Percentiles rank a stretch among this genome's conserved stretches.
Evolutionary conservation across 2,888 invertebrate genomes (phyloP).

Genomic region (Troilus luridus): DNA sequence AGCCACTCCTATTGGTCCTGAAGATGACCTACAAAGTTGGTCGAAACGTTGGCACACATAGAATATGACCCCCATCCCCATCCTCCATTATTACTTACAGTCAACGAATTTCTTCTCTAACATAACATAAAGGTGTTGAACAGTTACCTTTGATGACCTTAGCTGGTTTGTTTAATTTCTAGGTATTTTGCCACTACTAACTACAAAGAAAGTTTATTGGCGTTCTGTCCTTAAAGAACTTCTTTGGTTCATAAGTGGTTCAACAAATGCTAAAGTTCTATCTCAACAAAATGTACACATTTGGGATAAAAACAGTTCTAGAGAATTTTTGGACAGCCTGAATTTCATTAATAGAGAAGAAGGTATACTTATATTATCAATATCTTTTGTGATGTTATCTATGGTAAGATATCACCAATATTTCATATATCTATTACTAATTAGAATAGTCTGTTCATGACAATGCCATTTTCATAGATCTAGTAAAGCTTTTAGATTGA

Average conservation of each 20-base stretch:
- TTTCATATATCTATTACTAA: not conserved
- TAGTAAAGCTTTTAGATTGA: too few relatives aligned
- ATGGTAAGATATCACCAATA: not conserved
- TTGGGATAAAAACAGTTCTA: constrained; percentile 96
- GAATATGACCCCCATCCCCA: too few relatives aligned
- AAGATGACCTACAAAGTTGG: too few relatives aligned
- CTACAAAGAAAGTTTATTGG: constrained; percentile 95
- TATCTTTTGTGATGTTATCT: not conserved
- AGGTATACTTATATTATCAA: constrained; percentile 71
- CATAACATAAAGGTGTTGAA: too few relatives aligned
- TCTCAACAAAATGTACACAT: constrained; percentile 87
- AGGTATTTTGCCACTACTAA: constrained; percentile 86
- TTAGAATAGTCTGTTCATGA: not conserved
- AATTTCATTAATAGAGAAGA: constrained; percentile 89
- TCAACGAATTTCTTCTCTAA: too few relatives aligned
- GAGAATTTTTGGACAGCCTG: constrained; percentile 87
- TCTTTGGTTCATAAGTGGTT: constrained; percentile 93
- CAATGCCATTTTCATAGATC: not conserved
- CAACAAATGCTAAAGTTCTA: constrained; percentile 88
- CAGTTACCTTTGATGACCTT: not conserved
- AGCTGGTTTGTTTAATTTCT: constrained; percentile 29
- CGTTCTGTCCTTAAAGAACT: constrained; percentile 93
- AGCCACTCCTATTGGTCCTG: too few relatives aligned
- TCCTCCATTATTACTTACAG: too few relatives aligned
- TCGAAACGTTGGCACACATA: too few relatives aligned